Conservation (phyloP, 2,888 invertebrate species). For the Sesia bembeciformis region DNA sequence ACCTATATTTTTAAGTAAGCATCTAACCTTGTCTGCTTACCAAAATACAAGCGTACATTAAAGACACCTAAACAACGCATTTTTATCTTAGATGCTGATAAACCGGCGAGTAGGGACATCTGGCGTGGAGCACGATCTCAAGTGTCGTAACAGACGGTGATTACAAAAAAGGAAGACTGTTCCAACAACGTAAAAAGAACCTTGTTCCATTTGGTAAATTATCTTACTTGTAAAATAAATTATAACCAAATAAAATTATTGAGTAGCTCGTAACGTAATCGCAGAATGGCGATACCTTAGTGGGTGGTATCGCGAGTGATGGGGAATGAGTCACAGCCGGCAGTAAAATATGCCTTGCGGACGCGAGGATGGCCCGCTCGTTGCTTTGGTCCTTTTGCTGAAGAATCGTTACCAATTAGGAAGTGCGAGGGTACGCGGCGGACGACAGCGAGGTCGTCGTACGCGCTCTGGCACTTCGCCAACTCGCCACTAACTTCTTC, state of each 20-base stretch:
- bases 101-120: constrained; percentile 36
- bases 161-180: constrained; percentile 20
- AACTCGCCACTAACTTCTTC: constrained; percentile 30
- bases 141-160: constrained; percentile 31
- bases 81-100: constrained; percentile 50
- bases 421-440: constrained; percentile 19
- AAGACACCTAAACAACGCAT: too few species aligned
- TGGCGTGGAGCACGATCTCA: constrained; percentile 36
- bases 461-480: constrained; percentile 40
- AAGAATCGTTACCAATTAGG: constrained; percentile 40
- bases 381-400: constrained; percentile 6
- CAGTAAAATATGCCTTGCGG: constrained; percentile 18
- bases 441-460: constrained; percentile 32
- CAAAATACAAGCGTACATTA: too few species aligned
- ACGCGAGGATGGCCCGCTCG: constrained; percentile 11
- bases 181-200: constrained; percentile 6
- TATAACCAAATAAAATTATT: constrained; percentile 21
- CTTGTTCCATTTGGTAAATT: constrained; percentile 13
- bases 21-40: too few species aligned
- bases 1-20: too few species aligned
- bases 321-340: constrained; percentile 20
- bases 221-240: constrained; percentile 27
- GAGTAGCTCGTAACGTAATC: constrained; percentile 25
- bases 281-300: constrained; percentile 10
- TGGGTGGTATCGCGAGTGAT: constrained; percentile 10